Conservation (phyloP, 2,113 vertebrate species). For the Podocnemis expansa region DNA sequence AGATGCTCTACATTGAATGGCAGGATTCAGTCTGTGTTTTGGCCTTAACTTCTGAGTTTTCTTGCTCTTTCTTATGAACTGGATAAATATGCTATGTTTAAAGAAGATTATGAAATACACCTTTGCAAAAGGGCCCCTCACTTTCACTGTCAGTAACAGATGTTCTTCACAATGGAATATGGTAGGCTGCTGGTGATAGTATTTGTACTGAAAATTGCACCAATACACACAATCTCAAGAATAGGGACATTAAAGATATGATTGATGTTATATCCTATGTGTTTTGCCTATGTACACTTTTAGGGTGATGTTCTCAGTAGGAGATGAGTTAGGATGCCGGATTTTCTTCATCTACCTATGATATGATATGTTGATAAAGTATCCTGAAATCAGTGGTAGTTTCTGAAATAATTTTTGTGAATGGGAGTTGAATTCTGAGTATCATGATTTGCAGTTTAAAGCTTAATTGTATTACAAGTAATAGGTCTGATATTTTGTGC, state of each 20-base stretch:
- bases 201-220: neutral
- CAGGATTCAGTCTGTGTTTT: neutral
- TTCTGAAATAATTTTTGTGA: neutral
- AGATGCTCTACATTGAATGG: neutral
- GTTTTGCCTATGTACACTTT: neutral
- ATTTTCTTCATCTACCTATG: neutral
- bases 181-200: neutral
- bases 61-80: neutral
- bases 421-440: neutral
- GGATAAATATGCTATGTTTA: too few relatives aligned
- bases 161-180: neutral
- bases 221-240: neutral
- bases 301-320: neutral
- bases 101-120: neutral
- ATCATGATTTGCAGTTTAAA: neutral
- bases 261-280: accelerated
- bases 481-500: too few relatives aligned
- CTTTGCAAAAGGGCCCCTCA: neutral
- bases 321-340: neutral
- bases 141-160: neutral
- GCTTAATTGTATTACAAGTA: neutral
- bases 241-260: neutral
- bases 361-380: neutral
- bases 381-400: neutral
- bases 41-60: neutral